phyloP scores from a whole-genome alignment of 2,113 vertebrate species.

The Tachysurus fulvidraco region DNA sequence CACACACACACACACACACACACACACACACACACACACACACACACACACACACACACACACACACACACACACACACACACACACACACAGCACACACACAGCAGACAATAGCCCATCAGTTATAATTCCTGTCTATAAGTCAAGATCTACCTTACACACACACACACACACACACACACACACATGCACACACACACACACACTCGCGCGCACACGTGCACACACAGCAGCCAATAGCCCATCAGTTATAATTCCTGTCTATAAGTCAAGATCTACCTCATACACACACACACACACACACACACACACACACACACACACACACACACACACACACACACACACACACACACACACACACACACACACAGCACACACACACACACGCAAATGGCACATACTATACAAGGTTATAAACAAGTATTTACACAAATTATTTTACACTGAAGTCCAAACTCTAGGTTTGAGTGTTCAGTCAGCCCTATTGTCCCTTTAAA shows the following conservation, averaged over 20 bases:
- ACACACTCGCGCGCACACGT: slow-evolving; percentile 27
- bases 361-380: slow-evolving; percentile 22
- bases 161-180: slow-evolving; percentile 29
- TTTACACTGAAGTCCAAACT: slow-evolving; percentile 72
- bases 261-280: not conserved
- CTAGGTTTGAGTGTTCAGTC: slow-evolving; percentile 73
- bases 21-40: slow-evolving; percentile 17
- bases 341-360: slow-evolving; percentile 21
- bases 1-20: slow-evolving; percentile 22
- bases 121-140: not conserved
- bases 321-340: slow-evolving; percentile 28
- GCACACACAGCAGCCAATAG: not conserved
- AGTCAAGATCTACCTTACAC: not conserved
- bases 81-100: not conserved
- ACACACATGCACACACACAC: slow-evolving; percentile 7
- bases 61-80: slow-evolving; percentile 20
- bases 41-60: slow-evolving; percentile 47
- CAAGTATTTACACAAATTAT: slow-evolving; percentile 75
- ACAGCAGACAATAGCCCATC: not conserved
- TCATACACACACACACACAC: slow-evolving; percentile 14
- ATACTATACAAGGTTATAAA: slow-evolving; percentile 62
- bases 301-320: slow-evolving; percentile 26
- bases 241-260: not conserved
- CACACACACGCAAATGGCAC: slow-evolving; percentile 10
- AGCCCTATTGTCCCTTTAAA: slow-evolving; percentile 79